Conservation (phyloP, 2,888 invertebrate species). For the Watsonalla cultraria region DNA sequence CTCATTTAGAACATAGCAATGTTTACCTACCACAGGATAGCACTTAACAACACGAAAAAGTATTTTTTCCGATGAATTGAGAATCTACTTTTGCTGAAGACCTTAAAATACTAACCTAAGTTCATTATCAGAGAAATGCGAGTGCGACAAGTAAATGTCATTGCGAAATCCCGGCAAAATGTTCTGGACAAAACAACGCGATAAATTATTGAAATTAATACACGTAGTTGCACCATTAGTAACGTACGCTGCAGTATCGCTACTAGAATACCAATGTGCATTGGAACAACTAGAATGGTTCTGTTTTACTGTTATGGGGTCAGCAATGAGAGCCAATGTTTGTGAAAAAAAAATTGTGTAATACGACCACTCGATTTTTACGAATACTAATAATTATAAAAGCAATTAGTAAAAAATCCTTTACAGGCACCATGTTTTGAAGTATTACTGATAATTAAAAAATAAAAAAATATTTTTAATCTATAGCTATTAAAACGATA, state of each 20-base stretch:
- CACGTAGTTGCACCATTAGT: slow-evolving; percentile 7
- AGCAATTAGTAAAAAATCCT: no score
- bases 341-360: background rate
- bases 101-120: no score
- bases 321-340: no score
- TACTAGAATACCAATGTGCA: slow-evolving; percentile 9
- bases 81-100: no score
- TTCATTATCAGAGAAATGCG: no score
- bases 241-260: slow-evolving; percentile 7
- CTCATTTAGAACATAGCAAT: no score
- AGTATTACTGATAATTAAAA: background rate
- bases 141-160: no score
- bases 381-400: no score
- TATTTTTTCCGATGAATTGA: no score
- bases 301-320: background rate
- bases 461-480: background rate
- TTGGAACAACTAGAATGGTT: background rate
- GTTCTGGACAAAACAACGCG: slow-evolving; percentile 1
- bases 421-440: no score
- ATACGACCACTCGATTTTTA: background rate
- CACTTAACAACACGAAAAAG: no score
- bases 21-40: no score
- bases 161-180: background rate
- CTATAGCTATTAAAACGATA: slow-evolving; percentile 8
- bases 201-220: slow-evolving; percentile 14